Conservation (phyloP, 2,888 invertebrate genomes). For the Platycnemis pennipes region DNA sequence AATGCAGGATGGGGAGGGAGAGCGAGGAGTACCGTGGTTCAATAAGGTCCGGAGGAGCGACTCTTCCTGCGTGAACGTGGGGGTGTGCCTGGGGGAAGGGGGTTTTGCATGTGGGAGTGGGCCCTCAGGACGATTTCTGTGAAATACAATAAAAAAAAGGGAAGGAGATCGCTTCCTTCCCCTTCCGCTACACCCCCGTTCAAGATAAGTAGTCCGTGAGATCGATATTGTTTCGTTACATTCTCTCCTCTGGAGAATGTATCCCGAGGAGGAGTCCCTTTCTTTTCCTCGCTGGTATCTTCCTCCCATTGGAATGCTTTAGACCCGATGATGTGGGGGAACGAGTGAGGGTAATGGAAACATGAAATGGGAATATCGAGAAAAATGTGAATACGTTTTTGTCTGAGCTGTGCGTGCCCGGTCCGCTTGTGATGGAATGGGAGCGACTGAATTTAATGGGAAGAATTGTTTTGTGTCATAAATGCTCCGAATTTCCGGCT, state of each 20-base stretch:
- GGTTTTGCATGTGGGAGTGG: not conserved
- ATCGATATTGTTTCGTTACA: slow-evolving; percentile 65
- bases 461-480: not conserved
- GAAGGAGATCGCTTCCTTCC: slow-evolving; percentile 21
- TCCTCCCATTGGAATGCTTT: slow-evolving; percentile 2
- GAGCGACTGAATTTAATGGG: not conserved
- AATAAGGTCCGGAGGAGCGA: slow-evolving; percentile 30
- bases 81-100: not conserved
- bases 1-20: not conserved
- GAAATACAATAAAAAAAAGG: not conserved
- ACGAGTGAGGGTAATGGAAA: slow-evolving; percentile 32
- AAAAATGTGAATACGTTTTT: slow-evolving; percentile 8
- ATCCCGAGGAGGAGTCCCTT: not conserved
- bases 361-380: slow-evolving; percentile 25
- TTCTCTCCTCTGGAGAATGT: slow-evolving; percentile 29
- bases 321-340: slow-evolving; percentile 47
- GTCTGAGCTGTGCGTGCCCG: not conserved
- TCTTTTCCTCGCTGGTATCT: not conserved
- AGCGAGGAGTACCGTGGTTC: not conserved
- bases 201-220: slow-evolving; percentile 39
- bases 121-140: not conserved
- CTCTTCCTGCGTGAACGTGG: not conserved
- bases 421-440: not conserved
- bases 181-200: not conserved
- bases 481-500: not conserved